Base-by-base conservation (phyloP, 2,888 invertebrate species). In the Epiblema foenella region DNA sequence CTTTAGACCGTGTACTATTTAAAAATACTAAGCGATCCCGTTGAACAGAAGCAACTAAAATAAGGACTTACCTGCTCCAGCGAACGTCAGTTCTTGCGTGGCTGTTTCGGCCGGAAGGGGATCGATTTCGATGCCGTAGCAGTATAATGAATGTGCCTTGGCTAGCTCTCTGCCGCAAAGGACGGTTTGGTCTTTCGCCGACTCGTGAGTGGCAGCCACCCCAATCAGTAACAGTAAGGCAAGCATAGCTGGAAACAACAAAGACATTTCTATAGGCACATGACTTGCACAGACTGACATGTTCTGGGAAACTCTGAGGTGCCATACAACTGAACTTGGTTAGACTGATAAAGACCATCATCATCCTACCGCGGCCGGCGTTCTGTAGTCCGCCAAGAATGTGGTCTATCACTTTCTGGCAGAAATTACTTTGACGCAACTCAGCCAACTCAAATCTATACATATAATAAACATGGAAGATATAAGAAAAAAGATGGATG, bases 111-210 rank as follows among this genome's bases (percentile, higher is more conserved):
- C 51, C 7, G 60, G 17, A 0, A n/a, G 10, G 2, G 56, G 15
- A 1, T 60, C 67, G 12, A 37, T 1, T 0, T 60, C 67, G 12
- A 37, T 1, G 39, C 57, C 56, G 29, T 67, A 62, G 29, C 71
- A 71, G 56, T 29, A 62, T 15, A 71, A 10, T 15, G 39, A 49
- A 24, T 57, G 71, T 17, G 67, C 62, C 56, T 57, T 66, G 8
- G 62, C 71, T 29, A 71, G 57, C 39, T 71, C 71, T 54, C 37
- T 37, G 20, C 71, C 71, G 51, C 71, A 71, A 29, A 67, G 49
- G 20, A 11, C 49, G 39, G 33, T 37, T 62, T 49, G 60, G 12
- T 20, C 29, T 29, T 59, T 37, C 20, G 65, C 65, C 9, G 71
- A 12, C 17, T 18, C 60, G 56, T 60, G 65, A 46, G 65, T 33